These are phyloP conservation scores for Cyclura pinguis DNA, from an alignment of 2,797 vertebrate species.

Conservation along the genomic window DNA sequence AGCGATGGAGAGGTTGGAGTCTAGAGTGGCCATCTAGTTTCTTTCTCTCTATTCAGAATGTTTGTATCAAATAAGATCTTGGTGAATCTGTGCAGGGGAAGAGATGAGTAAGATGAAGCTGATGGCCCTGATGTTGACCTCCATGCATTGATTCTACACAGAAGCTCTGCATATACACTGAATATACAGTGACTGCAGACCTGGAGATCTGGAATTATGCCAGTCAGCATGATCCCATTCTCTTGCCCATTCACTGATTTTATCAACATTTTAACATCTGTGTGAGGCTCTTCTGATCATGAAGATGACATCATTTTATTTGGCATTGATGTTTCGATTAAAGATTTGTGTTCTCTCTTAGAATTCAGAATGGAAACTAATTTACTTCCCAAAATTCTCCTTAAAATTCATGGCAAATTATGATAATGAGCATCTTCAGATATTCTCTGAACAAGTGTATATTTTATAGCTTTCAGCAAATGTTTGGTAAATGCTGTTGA, in stretches of 20 bases:
- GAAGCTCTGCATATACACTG: neutral
- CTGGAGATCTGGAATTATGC: neutral
- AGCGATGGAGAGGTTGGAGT: too few relatives aligned
- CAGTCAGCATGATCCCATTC: neutral
- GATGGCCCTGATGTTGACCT: neutral
- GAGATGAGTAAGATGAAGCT: neutral
- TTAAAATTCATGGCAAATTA: neutral
- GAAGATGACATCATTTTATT: neutral
- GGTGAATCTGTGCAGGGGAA: too few relatives aligned
- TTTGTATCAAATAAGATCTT: too few relatives aligned
- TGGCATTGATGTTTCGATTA: conserved; percentile 2
- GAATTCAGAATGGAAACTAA: neutral
- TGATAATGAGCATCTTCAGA: neutral
- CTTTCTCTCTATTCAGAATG: neutral
- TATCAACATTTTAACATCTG: neutral
- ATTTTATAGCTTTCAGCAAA: conserved; percentile 1
- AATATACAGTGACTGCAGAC: neutral
- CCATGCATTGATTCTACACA: neutral
- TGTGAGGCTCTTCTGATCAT: too few relatives aligned
- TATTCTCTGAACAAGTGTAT: neutral
- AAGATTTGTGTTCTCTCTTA: neutral
- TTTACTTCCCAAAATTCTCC: neutral
- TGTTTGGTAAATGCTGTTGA: conserved; percentile 5
- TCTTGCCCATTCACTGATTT: neutral
- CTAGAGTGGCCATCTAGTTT: neutral